Evolutionary conservation across 2,888 invertebrate species (phyloP).

Genomic region (Drosophila sordidapex): DNA sequence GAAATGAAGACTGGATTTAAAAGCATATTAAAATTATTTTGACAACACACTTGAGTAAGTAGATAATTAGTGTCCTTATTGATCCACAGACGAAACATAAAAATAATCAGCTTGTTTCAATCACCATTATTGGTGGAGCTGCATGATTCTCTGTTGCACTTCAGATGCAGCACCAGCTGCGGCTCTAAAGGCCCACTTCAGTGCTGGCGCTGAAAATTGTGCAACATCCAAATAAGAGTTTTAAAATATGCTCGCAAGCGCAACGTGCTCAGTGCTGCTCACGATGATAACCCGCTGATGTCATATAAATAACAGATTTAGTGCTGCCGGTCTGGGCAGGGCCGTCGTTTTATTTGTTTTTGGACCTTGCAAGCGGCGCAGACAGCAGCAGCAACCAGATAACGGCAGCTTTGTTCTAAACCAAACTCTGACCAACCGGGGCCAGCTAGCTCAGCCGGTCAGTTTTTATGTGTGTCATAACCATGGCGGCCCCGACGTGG

Average conservation of each 20-base stretch:
- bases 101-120: not conserved
- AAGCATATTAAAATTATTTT: too few species aligned
- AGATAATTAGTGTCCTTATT: not conserved
- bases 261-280: constrained; percentile 26
- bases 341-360: constrained; percentile 68
- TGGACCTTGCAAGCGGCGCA: constrained; percentile 45
- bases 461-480: constrained; percentile 71
- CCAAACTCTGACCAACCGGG: constrained; percentile 15
- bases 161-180: not conserved
- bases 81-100: not conserved
- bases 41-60: not conserved
- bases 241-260: constrained; percentile 50
- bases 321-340: constrained; percentile 56
- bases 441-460: constrained; percentile 26
- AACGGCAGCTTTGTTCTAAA: constrained; percentile 58
- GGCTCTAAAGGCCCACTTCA: constrained; percentile 1
- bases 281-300: constrained; percentile 63
- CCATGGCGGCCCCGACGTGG: constrained; percentile 32
- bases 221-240: constrained; percentile 19
- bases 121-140: not conserved
- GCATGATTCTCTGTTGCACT: not conserved
- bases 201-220: constrained; percentile 4
- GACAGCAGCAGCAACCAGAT: constrained; percentile 42
- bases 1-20: too few species aligned
- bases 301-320: constrained; percentile 77